phyloP scores from a whole-genome alignment of 2,888 invertebrate species.

The Blastobasis lacticolella region DNA sequence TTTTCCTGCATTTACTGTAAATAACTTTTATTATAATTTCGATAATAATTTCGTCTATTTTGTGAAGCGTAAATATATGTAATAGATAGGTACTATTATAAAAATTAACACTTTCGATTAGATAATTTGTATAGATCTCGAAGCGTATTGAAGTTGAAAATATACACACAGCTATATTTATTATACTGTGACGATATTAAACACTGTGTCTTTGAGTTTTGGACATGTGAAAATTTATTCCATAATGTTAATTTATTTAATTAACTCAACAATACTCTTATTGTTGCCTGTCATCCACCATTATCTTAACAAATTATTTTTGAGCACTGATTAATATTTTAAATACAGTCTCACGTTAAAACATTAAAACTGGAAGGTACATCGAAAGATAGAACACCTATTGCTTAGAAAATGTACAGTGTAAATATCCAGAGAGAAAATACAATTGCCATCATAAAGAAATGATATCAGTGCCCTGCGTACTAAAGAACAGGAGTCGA shows the following conservation, averaged over 20 bases:
- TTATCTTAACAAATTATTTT: slow-evolving; percentile 57
- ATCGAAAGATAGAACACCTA: slow-evolving; percentile 3
- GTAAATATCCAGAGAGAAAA: slow-evolving; percentile 2
- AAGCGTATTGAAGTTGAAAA: slow-evolving; percentile 42
- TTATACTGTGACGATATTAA: slow-evolving; percentile 45
- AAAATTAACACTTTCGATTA: too few species aligned
- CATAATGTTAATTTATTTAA: slow-evolving; percentile 25
- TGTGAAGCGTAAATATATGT: too few species aligned
- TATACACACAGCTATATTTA: slow-evolving; percentile 40
- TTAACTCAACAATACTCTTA: slow-evolving; percentile 39
- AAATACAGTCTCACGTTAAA: slow-evolving; percentile 18
- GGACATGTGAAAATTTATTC: slow-evolving; percentile 38
- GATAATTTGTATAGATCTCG: not conserved
- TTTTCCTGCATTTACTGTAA: too few species aligned
- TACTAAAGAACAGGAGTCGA: not conserved
- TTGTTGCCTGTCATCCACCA: slow-evolving; percentile 29
- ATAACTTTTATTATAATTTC: too few species aligned
- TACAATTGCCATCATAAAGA: not conserved
- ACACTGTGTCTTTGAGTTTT: slow-evolving; percentile 48
- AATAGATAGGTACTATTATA: too few species aligned
- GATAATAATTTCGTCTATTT: too few species aligned
- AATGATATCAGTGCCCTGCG: slow-evolving; percentile 8
- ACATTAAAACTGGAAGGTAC: slow-evolving; percentile 13
- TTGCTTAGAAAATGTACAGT: not conserved
- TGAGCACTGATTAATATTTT: slow-evolving; percentile 53